phyloP scores from a whole-genome alignment of 2,797 vertebrate species.

The Sparidentex hasta region DNA sequence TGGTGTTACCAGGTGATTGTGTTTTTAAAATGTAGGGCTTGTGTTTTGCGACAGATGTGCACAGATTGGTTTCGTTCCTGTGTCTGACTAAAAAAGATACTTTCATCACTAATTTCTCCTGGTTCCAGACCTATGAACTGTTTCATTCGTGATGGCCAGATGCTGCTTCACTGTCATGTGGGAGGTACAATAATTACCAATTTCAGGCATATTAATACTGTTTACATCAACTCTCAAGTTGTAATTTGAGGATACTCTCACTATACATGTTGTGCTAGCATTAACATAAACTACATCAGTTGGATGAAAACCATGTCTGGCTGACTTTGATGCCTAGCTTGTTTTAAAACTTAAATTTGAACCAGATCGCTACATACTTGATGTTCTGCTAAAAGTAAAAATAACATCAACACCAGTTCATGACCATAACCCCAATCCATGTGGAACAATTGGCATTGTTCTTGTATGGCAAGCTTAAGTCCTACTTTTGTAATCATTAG shows the following conservation, averaged over 20 bases:
- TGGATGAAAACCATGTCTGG: not conserved
- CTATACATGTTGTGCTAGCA: too few species aligned
- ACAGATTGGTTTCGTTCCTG: not conserved
- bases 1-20: conserved; percentile 7
- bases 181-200: too few species aligned
- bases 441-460: not conserved
- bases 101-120: not conserved
- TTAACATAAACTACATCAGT: not conserved
- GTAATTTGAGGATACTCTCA: too few species aligned
- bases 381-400: not conserved
- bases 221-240: too few species aligned
- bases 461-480: not conserved
- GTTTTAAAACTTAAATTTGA: not conserved
- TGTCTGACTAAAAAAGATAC: not conserved
- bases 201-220: too few species aligned
- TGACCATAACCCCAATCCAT: not conserved
- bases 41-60: not conserved
- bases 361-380: not conserved
- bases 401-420: too few species aligned
- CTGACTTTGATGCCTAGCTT: not conserved
- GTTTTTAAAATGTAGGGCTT: conserved; percentile 5
- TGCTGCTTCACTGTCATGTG: not conserved
- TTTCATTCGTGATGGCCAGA: not conserved
- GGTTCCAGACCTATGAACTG: fast-evolving
- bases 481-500: not conserved